Conservation (phyloP, 2,113 vertebrate genomes). For the Canis aureus region DNA sequence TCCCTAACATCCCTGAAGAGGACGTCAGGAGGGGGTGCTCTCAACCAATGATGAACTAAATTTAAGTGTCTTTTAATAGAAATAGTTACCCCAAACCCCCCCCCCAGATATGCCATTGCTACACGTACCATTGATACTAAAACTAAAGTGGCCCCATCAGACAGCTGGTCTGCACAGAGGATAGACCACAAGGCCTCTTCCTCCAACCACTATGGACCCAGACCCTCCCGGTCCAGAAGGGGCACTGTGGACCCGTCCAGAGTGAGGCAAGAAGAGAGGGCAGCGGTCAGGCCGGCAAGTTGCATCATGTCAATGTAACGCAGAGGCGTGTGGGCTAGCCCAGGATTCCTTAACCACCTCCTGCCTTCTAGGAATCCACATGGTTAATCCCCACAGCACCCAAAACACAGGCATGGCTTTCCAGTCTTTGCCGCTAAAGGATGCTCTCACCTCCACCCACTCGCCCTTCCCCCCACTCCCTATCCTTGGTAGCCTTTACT, state of each 20-base stretch:
- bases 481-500: not conserved
- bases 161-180: not conserved
- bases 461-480: not conserved
- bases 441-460: not conserved
- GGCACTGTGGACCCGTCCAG: not conserved
- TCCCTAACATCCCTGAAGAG: not conserved
- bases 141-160: not conserved
- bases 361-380: constrained; percentile 29
- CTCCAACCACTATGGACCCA: not conserved
- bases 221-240: not conserved
- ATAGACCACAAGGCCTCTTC: not conserved
- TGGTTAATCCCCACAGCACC: not conserved
- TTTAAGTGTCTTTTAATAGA: not conserved
- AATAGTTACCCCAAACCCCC: not conserved
- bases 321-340: not conserved
- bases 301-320: not conserved
- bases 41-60: not conserved
- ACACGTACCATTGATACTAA: not conserved
- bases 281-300: not conserved
- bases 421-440: not conserved
- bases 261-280: not conserved
- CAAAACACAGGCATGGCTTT: not conserved
- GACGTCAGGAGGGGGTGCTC: not conserved
- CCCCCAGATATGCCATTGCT: not conserved
- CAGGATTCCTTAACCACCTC: not conserved